Percentiles rank a stretch among this genome's conserved stretches.
Conservation (phyloP, 2,113 vertebrate genomes). For the Sporophila hypoxantha region DNA sequence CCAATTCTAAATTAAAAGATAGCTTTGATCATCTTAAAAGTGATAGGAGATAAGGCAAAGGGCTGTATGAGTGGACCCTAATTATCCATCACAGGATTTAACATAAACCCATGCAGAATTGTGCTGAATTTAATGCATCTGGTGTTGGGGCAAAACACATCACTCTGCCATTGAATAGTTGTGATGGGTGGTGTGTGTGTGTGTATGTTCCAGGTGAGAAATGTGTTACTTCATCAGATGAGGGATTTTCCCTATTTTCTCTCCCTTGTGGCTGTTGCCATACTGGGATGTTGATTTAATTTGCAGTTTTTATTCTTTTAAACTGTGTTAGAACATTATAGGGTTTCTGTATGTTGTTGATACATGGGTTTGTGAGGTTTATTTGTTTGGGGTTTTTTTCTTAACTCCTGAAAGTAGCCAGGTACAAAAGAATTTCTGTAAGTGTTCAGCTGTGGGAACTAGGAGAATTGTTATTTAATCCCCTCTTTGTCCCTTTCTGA, state of each 20-base stretch:
- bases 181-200: background rate
- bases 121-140: background rate
- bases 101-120: background rate
- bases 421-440: background rate
- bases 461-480: background rate
- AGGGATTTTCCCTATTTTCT: background rate
- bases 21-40: background rate
- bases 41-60: background rate
- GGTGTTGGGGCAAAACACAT: background rate
- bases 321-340: background rate
- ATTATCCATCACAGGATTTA: background rate
- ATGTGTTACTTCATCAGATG: background rate
- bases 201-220: background rate
- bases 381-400: background rate
- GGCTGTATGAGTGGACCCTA: background rate
- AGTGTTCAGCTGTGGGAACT: background rate
- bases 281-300: background rate
- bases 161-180: background rate
- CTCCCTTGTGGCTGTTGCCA: background rate
- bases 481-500: background rate
- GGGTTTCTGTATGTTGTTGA: background rate
- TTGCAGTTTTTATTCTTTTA: background rate
- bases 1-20: background rate
- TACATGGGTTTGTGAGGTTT: background rate
- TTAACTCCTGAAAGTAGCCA: background rate